A percentile compares a stretch with the other conserved stretches of the same genome.
These are phyloP conservation scores for Orgyia antiqua DNA, from an alignment of 2,888 invertebrate species.

Conservation along the genomic window DNA sequence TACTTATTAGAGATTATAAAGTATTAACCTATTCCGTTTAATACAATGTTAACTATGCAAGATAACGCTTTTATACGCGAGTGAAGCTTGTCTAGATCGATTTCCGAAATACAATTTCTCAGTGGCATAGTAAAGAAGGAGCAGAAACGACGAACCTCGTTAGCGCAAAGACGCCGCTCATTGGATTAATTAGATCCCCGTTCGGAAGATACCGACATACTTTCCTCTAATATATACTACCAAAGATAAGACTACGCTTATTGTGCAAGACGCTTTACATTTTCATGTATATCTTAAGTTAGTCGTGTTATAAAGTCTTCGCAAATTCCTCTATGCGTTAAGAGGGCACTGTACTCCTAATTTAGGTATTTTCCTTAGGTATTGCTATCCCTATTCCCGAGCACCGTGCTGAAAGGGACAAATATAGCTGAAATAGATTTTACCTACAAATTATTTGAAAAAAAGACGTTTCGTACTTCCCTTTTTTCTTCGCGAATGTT, in stretches of 20 bases:
- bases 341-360: too few relatives aligned
- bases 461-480: too few relatives aligned
- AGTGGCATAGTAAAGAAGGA: constrained; percentile 42
- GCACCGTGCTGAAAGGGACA: too few relatives aligned
- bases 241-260: constrained; percentile 36
- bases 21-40: too few relatives aligned
- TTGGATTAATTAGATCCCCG: constrained; percentile 72
- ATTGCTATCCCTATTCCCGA: too few relatives aligned
- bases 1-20: too few relatives aligned
- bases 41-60: too few relatives aligned
- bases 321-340: constrained; percentile 42
- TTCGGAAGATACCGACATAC: constrained; percentile 52
- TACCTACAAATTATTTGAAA: too few relatives aligned
- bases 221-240: constrained; percentile 37
- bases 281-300: constrained; percentile 59
- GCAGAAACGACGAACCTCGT: constrained; percentile 66
- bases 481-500: too few relatives aligned
- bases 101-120: constrained; percentile 56
- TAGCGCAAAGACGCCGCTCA: constrained; percentile 66
- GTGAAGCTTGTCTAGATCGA: constrained; percentile 38
- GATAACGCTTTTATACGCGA: constrained; percentile 24
- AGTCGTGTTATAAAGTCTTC: constrained; percentile 35
- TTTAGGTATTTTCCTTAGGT: too few relatives aligned
- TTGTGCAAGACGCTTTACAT: constrained; percentile 48
- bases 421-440: too few relatives aligned